phyloP scores from a whole-genome alignment of 2,113 vertebrate genomes.

The Solea solea region DNA sequence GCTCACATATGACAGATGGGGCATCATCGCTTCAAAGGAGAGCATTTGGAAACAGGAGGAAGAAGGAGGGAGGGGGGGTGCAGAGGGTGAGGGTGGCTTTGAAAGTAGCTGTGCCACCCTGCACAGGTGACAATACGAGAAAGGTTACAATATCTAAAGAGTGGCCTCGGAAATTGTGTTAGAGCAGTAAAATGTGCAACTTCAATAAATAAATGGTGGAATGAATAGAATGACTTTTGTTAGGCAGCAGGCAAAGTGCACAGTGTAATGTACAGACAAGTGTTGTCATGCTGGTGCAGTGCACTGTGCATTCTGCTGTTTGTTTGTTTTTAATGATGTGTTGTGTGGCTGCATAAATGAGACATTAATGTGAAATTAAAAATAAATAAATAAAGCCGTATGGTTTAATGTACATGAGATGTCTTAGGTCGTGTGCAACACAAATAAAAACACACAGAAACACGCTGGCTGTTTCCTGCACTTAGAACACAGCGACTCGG shows the following conservation, averaged over 20 bases:
- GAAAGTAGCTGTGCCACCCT: constrained; percentile 62
- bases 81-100: constrained; percentile 60
- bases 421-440: background rate
- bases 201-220: constrained; percentile 9
- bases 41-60: constrained; percentile 92
- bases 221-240: background rate
- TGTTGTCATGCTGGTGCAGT: background rate
- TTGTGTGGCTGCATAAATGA: background rate
- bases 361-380: background rate
- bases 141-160: constrained; percentile 3
- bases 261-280: background rate
- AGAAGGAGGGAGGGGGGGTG: constrained; percentile 80
- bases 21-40: constrained; percentile 99
- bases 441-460: constrained; percentile 16
- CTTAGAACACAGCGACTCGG: too few species aligned
- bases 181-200: background rate
- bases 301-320: background rate
- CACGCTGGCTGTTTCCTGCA: constrained; percentile 1
- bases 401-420: background rate
- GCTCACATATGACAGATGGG: constrained; percentile 98
- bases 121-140: constrained; percentile 68
- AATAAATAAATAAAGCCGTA: background rate
- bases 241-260: background rate
- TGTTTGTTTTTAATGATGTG: background rate
- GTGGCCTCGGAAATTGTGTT: background rate